phyloP scores from a whole-genome alignment of 2,797 vertebrate genomes.

The Helicolenus hilgendorfi region DNA sequence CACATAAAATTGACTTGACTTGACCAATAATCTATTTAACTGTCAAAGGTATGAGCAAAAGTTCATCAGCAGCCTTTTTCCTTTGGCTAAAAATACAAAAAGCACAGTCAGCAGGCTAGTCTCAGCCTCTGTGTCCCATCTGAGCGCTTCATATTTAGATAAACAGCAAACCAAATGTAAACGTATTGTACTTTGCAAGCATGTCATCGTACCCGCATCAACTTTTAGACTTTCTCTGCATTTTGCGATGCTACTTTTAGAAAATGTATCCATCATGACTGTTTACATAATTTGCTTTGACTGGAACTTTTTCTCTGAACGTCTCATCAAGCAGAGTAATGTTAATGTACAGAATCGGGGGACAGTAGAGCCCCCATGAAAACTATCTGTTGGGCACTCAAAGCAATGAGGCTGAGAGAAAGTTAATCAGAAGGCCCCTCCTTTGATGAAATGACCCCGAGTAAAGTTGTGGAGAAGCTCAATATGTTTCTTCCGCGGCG shows the following conservation, averaged over 20 bases:
- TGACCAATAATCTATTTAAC: slow-evolving; percentile 7
- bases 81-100: not conserved
- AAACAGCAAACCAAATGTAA: not conserved
- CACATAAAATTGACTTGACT: not conserved
- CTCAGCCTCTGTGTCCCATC: rapidly evolving
- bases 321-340: slow-evolving; percentile 80
- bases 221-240: not conserved
- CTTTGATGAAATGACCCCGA: slow-evolving; percentile 84
- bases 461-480: slow-evolving; percentile 83
- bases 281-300: slow-evolving; percentile 69
- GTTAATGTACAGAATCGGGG: slow-evolving; percentile 79
- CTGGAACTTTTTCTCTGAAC: slow-evolving; percentile 70
- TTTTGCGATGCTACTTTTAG: slow-evolving; percentile 22
- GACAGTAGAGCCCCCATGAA: slow-evolving; percentile 62
- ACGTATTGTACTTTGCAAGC: not conserved
- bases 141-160: not conserved
- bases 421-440: slow-evolving; percentile 83
- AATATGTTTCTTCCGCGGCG: slow-evolving; percentile 79
- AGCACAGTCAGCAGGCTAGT: not conserved
- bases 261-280: slow-evolving; percentile 48
- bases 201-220: not conserved
- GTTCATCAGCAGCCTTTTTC: slow-evolving; percentile 1
- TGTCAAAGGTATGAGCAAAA: slow-evolving; percentile 21
- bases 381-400: slow-evolving; percentile 75
- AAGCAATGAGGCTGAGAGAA: slow-evolving; percentile 85